Percentiles rank a stretch among this genome's conserved stretches.
phyloP scores from a whole-genome alignment of 2,797 vertebrate species.

The Manis crassicaudata region DNA sequence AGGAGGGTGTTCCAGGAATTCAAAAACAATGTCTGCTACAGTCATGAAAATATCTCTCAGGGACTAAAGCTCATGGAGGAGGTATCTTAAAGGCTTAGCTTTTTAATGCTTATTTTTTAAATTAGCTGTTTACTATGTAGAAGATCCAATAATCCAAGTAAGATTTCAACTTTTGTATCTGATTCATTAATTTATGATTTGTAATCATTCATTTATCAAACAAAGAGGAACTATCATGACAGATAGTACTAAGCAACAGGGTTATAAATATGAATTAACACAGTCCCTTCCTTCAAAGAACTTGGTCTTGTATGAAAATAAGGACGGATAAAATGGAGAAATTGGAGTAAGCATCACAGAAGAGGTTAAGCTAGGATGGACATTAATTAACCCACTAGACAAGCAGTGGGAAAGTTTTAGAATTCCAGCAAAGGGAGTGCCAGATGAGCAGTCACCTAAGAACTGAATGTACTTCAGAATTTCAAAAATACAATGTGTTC shows the following conservation, averaged over 20 bases:
- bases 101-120: conserved; percentile 42
- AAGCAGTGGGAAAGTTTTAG: neutral
- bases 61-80: neutral
- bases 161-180: conserved; percentile 12
- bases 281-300: neutral
- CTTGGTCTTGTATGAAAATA: neutral
- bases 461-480: neutral
- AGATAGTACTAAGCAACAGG: neutral
- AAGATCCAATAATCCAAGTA: neutral
- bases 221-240: neutral
- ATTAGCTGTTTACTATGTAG: neutral
- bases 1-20: neutral
- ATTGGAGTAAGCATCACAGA: neutral
- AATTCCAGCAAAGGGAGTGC: neutral
- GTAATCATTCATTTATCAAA: neutral
- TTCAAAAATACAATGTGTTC: neutral
- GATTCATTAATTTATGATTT: neutral
- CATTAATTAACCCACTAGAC: neutral
- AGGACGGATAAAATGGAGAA: neutral
- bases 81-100: neutral
- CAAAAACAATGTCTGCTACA: neutral
- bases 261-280: neutral
- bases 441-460: neutral
- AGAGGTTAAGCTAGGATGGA: neutral
- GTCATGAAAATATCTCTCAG: neutral